Evolutionary conservation across 2,113 vertebrate species (phyloP), one percentile per base, ranked within the genome.

Genomic region (Eclectus roratus): DNA sequence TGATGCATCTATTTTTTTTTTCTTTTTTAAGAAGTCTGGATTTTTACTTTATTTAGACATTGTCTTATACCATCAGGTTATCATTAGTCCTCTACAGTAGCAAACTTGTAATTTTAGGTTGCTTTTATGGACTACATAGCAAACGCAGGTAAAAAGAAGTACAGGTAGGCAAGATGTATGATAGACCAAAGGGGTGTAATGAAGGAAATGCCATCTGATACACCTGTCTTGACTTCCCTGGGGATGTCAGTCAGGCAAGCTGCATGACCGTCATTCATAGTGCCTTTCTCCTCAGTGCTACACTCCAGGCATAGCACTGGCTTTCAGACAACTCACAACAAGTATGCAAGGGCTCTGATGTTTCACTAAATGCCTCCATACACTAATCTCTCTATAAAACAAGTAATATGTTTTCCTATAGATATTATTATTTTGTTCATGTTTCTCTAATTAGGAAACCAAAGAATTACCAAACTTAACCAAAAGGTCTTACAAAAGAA

Each of bases 181-280:
- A 58, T 9, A 64, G 69, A 52, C 20, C 12, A 52, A 60, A 49
- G 44, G n/a, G 37, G 21, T 58, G 37, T 25, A 37, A 47, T 1
- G 8, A 70, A 82, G 50, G 55, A 79, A 33, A 37, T 71, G 39
- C 17, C 35, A 77, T 71, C 63, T n/a, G 43, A 43, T 41, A 43
- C 43, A 56, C 47, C 50, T 52, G 4, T 46, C 68, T 43, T 56
- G 15, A 43, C 44, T 69, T 72, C n/a, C 46, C 64, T 49, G 44
- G 19, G 21, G 46, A 24, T 44, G 11, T 10, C 9, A 66, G 58
- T 17, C 8, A 1, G 55, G 15, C 21, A 61, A 29, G 17, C 37
- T 47, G 50, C 0, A 2, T n/a, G 41, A 65, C 10, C 52, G 27
- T 37, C 3, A 3, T 33, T 93, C 2, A 0, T 47, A 46, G n/a